Evolutionary conservation across 2,888 invertebrate species (phyloP), one percentile per base, ranked within the genome.

Genomic region (Cataglyphis cursor): DNA sequence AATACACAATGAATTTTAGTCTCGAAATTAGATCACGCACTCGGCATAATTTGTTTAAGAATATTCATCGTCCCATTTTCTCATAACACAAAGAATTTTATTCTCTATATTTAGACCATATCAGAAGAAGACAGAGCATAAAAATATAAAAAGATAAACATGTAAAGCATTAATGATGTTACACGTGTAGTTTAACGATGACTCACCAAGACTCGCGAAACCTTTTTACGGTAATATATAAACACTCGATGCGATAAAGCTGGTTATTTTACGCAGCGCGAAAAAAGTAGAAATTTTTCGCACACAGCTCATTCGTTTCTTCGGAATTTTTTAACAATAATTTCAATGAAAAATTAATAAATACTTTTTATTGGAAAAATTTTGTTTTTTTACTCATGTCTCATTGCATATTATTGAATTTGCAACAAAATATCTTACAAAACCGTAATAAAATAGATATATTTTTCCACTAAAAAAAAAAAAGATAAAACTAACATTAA

Each of bases 211-310:
- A 18, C 57, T 24, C 24, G 57, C 9, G 6, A 72, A 57, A 72
- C 10, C 3, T 24, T 48, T 48, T 75, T 64, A 51, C 51, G n/a
- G 18, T 35, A 75, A 65, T 75, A 38, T 21, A 41, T 5, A 75
- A 31, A 64, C 15, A 24, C 10, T 2, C 21, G 21, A 31, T 12
- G 18, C 38, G 51, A 75, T 65, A 65, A 35, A 75, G 35, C 24
- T 24, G 74, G 15, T 74, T 75, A n/a, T 75, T 75, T 24, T 75
- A 51, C 38, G 65, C 51, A 75, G 21, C 15, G 6, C 10, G 12
- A 15, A 59, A 24, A 59, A 59, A 51, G 28, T n/a, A 8, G 9
- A 28, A 74, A 62, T 24, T 28, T 24, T 10, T 59, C 2, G 28
- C 73, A 12, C 4, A 2, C 5, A 9, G 15, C 9, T 15, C 9